A percentile compares a stretch with the other conserved stretches of the same genome.
phyloP scores from a whole-genome alignment of 2,113 vertebrate species.

The Furnarius figulus region DNA sequence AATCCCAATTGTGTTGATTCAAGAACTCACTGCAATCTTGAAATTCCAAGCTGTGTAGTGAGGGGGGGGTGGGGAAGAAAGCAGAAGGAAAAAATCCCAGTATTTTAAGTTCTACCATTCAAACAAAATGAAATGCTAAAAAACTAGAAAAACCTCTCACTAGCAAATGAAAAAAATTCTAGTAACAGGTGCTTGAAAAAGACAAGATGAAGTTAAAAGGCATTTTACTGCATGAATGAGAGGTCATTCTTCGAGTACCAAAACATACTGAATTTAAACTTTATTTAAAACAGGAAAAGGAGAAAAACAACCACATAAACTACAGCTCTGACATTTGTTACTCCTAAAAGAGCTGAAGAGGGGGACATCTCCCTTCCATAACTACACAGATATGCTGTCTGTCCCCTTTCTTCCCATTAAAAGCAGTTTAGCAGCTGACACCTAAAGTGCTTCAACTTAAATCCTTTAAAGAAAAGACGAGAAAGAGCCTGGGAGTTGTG shows the following conservation, averaged over 20 bases:
- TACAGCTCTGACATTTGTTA: not conserved
- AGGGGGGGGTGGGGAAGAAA: rapidly evolving
- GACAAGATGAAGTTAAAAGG: not conserved
- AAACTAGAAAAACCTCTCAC: not conserved
- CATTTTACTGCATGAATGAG: not conserved
- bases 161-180: not conserved
- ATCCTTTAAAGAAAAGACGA: not conserved
- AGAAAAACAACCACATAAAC: not conserved
- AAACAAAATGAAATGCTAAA: not conserved
- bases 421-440: not conserved
- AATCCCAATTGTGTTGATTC: not conserved
- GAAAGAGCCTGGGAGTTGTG: not conserved
- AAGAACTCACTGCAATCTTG: not conserved
- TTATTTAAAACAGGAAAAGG: not conserved
- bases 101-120: not conserved
- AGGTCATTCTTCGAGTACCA: not conserved
- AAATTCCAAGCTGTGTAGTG: not conserved
- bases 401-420: not conserved
- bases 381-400: not conserved
- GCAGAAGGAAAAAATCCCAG: not conserved
- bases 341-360: not conserved
- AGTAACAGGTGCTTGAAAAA: not conserved
- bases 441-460: not conserved
- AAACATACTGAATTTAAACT: not conserved
- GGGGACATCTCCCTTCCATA: not conserved